These are phyloP conservation scores for Geococcyx californianus DNA, from an alignment of 2,113 vertebrate species.

Conservation along the genomic window DNA sequence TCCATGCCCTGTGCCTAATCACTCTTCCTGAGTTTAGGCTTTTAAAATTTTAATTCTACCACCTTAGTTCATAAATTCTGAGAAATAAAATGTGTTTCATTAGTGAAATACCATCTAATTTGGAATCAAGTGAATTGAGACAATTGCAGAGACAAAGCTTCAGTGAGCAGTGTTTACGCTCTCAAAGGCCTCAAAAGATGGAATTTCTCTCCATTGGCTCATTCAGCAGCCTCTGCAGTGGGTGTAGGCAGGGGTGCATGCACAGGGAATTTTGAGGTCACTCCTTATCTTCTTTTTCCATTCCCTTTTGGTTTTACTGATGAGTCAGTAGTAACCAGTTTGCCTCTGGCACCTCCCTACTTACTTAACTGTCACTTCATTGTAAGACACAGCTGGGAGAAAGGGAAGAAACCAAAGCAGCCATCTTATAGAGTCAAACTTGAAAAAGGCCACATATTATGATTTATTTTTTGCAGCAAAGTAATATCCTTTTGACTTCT, in stretches of 20 bases:
- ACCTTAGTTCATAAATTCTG: background rate
- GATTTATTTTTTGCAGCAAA: background rate
- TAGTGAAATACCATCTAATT: background rate
- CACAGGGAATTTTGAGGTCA: background rate
- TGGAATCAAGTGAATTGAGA: background rate
- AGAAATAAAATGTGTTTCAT: background rate
- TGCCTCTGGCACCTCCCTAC: background rate
- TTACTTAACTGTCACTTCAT: background rate
- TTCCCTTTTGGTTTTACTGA: constrained; percentile 2
- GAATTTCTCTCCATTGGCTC: background rate
- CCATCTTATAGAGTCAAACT: background rate
- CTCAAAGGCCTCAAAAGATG: background rate
- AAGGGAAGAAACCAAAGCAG: background rate
- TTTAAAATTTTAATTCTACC: background rate
- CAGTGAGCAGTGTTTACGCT: background rate
- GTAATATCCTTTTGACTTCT: background rate
- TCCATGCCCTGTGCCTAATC: background rate
- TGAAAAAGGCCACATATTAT: background rate
- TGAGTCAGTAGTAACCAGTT: background rate
- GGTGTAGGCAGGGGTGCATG: background rate
- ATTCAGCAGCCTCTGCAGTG: background rate
- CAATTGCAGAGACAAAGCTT: background rate
- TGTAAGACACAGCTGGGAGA: background rate
- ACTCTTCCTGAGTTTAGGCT: background rate
- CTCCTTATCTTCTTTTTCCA: background rate